phyloP scores from a whole-genome alignment of 2,113 vertebrate species.

The Potamarius usumacintae region DNA sequence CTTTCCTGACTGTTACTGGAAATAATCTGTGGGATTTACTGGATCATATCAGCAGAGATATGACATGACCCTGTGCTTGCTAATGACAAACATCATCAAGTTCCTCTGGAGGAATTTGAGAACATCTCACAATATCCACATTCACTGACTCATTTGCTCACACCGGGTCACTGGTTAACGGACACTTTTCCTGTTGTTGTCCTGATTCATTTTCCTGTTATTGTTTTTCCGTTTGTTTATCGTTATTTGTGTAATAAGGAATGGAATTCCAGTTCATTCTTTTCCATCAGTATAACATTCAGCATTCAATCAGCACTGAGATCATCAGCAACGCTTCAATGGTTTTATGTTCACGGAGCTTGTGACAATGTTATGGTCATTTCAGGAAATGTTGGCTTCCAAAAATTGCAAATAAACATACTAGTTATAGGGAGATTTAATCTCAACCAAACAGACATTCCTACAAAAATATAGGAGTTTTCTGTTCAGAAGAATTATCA shows the following conservation, averaged over 20 bases:
- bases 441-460: not conserved
- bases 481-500: not conserved
- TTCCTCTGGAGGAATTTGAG: not conserved
- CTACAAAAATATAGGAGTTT: not conserved
- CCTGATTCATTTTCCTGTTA: slow-evolving; percentile 22
- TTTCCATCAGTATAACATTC: not conserved
- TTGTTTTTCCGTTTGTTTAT: slow-evolving; percentile 26
- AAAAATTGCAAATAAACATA: not conserved
- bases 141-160: not conserved
- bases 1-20: not conserved
- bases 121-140: not conserved
- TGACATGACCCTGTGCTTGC: not conserved
- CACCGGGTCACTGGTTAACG: not conserved
- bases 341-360: not conserved
- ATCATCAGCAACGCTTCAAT: not conserved
- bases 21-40: not conserved
- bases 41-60: not conserved
- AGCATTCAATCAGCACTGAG: not conserved
- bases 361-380: too few species aligned
- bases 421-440: not conserved
- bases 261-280: not conserved
- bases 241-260: not conserved
- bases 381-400: not conserved
- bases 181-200: slow-evolving; percentile 24
- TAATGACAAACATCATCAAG: not conserved